phyloP scores from a whole-genome alignment of 1,140 invertebrate genomes.

The Drosophila pectinifera region DNA sequence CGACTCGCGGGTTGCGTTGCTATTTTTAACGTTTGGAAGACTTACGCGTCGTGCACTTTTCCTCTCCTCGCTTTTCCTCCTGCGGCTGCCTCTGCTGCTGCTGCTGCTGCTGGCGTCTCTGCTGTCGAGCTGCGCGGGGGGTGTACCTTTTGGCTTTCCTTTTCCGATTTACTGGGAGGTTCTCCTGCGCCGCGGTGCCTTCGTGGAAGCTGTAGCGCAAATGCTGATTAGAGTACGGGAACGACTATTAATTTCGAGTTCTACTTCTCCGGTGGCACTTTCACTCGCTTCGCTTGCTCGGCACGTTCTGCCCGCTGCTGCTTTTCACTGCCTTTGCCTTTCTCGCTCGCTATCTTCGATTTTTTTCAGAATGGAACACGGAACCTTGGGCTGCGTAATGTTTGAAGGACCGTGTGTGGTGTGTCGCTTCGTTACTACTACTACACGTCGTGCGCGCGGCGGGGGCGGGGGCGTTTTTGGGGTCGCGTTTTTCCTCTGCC shows the following conservation, averaged over 20 bases:
- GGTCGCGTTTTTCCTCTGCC: conserved; percentile 55
- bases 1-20: conserved; percentile 25
- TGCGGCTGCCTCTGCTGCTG: conserved; percentile 32
- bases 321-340: conserved; percentile 2
- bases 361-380: conserved; percentile 32
- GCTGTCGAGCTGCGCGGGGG: conserved; percentile 16
- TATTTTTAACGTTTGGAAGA: conserved; percentile 80
- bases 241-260: conserved; percentile 26
- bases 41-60: conserved; percentile 76
- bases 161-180: conserved; percentile 1
- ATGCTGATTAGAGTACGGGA: conserved; percentile 38
- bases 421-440: conserved; percentile 68
- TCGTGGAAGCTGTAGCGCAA: conserved; percentile 60
- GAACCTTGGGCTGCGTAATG: conserved; percentile 77
- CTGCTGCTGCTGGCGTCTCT: conserved; percentile 17
- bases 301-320: conserved; percentile 56
- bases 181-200: conserved; percentile 10
- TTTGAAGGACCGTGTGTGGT: conserved; percentile 69
- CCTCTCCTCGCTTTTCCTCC: conserved; percentile 25
- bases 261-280: conserved; percentile 66
- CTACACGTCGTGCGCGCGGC: conserved; percentile 62
- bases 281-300: conserved; percentile 70
- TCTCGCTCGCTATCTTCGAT: conserved; percentile 33
- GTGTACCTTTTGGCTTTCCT: conserved; percentile 1
- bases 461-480: conserved; percentile 36